Evolutionary conservation across 2,888 invertebrate genomes (phyloP), one percentile per base, ranked within the genome.

Genomic region (Strigamia transsilvanica): DNA sequence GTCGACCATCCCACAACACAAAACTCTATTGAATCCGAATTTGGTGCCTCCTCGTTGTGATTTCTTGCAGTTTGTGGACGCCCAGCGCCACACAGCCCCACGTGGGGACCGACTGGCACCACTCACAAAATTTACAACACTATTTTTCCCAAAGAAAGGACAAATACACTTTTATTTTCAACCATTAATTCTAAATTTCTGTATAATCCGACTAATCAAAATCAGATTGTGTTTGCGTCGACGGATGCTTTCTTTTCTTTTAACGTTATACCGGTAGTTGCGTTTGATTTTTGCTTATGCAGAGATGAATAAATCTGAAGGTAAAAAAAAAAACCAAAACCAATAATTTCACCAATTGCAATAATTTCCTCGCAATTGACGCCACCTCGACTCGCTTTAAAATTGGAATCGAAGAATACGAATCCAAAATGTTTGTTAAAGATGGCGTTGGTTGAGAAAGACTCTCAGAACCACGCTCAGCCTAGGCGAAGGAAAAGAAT

Each of bases 371-470:
- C 27, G 27, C 27, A 27, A 27, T 27, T 27, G 1, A n/a, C 61
- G 2, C 9, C 23, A 73, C 73, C 32, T 73, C 73, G 32, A 73
- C 73, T 10, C 73, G 73, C 15, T 73, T 73, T 73, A 73, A 13
- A n/a, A 73, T 73, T 27, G 73, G 73, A 15, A 73, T 73, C 1
- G 73, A 73, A 15, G 73, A 27, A n/a, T 73, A 73, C 5, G 27
- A 2, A 73, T 73, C 32, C 15, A 73, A 73, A 73, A 73, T 73
- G 32, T 27, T 15, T 0, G 73, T 73, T 23, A 73, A 32, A 0
- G 73, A 73, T 73, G 23, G 13, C 2, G 27, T 73, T 0, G 73
- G 73, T 4, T 32, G 27, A 2, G 73, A 27, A 12, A 73, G 0
- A 7, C 27, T 7, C 10, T 23, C n/a, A 32, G 2, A 13, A 1